Percentiles rank a stretch among this genome's conserved stretches.
phyloP scores from a whole-genome alignment of 2,113 vertebrate species.

The Nannospalax galili region DNA sequence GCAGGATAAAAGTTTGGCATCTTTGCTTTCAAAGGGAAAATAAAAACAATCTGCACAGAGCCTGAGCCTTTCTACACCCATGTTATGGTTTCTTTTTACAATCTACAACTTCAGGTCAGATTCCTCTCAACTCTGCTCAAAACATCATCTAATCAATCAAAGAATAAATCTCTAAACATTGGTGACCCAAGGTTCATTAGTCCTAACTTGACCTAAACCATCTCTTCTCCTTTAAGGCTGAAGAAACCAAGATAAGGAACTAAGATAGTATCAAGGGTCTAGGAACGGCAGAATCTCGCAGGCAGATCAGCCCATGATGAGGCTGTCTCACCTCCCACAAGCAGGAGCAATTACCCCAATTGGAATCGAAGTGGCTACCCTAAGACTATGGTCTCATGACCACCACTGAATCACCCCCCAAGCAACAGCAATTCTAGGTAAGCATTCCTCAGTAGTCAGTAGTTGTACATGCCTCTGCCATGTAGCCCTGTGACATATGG shows the following conservation, averaged over 20 bases:
- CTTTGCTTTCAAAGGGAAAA: not conserved
- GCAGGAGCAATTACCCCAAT: not conserved
- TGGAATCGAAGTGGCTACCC: not conserved
- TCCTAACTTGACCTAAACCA: not conserved
- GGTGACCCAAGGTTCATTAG: not conserved
- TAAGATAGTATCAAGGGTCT: not conserved
- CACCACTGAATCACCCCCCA: not conserved
- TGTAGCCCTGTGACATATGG: not conserved
- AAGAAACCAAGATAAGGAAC: not conserved
- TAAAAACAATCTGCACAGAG: not conserved
- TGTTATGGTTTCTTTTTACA: not conserved
- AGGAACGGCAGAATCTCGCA: not conserved
- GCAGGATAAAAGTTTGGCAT: not conserved
- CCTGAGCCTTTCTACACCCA: not conserved
- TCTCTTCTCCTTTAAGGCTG: not conserved
- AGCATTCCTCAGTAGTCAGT: fast-evolving
- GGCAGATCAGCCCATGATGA: not conserved
- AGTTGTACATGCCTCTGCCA: not conserved
- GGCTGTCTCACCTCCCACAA: not conserved
- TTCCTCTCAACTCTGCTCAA: not conserved
- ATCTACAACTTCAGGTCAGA: not conserved
- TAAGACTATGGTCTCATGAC: not conserved
- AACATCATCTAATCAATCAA: not conserved
- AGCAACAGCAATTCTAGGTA: not conserved
- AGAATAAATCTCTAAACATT: not conserved